Base-by-base conservation (phyloP, 2,797 vertebrate genomes). In the Spheniscus humboldti region DNA sequence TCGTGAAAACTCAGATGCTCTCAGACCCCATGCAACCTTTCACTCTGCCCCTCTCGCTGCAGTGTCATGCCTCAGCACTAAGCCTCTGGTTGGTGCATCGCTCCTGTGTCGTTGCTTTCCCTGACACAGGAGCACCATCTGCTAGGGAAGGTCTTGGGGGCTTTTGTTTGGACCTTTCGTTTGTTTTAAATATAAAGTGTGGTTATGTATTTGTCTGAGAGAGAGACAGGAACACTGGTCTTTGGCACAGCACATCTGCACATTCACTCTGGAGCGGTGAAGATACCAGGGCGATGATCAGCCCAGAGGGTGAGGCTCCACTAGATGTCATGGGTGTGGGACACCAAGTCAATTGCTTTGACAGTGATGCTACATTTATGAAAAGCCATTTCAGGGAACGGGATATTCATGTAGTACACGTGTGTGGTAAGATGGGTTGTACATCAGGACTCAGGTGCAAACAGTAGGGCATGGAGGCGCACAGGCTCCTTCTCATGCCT, bases 291-390 rank as follows among this genome's bases (percentile, higher is more conserved):
- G 47, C 30, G 69, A 28, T 35, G 25, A 37, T 73, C n/a, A 30
- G 23, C 11, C 6, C 1, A 0, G 30, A 66, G 7, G 2, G 1
- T 30, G 81, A 73, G n/a, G 14, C 25, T 88, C 53, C 3, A 2
- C 35, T 60, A 64, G 63, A 33, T 72, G 47, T 62, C 27, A 12
- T 27, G 45, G 43, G 30, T 47, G n/a, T 73, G 43, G 30, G 27
- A 47, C 57, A 73, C 17, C 27, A 63, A 15, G 50, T 68, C 18
- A 68, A 23, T 35, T 68, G 43, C n/a, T 59, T 68, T 47, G 72
- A 35, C 11, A 59, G 19, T 17, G 60, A 25, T 62, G 35, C 4
- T 13, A 41, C 39, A 18, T 57, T 73, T 68, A 57, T 69, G 50
- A 72, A 72, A 71, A 63, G 71, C 9, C 24, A 59, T 48, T 77